Evolutionary conservation across 2,888 invertebrate genomes (phyloP), one percentile per base, ranked within the genome.

Genomic region (Mylabris sibirica): DNA sequence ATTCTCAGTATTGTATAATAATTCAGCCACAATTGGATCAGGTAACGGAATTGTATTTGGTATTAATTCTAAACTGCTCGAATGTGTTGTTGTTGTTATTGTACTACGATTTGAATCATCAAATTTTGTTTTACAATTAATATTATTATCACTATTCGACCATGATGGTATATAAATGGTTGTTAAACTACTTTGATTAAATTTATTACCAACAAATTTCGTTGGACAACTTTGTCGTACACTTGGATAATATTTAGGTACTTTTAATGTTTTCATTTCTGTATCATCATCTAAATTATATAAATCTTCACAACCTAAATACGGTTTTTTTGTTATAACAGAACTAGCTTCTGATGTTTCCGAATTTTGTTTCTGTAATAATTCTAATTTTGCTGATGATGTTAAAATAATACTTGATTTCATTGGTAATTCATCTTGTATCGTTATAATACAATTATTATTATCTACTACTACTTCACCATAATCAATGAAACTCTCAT

Each of bases 221-320:
- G 90, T 88, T 8, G 92, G 92, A 83, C 90, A 91, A 80, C 91
- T 92, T 75, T 90, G 90, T 34, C 92, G 86, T 38, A 87, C 88
- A 71, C 77, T 76, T 12, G 83, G 83, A 49, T 80, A 67, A 69
- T 78, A 79, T 63, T 72, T 78, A 8, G 79, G 76, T 49, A 76
- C 72, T 5, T 75, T 77, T 67, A 77, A 53, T 17, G 83, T 84
- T 74, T 85, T 84, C 57, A 90, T 87, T 80, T 87, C 87, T 11
- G 86, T 86, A 81, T 88, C 88, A 77, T 89, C 90, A 79, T 90
- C 89, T 78, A 92, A 87, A 82, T 90, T 89, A 12, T 89, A 87
- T 72, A 92, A 84, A 86, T 92, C 89, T 82, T 92, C 92, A 80
- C 90, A 92, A 11, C 90, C 91, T 84, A 88, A 87, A 74, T 89